Percentiles rank a stretch among this genome's conserved stretches.
Evolutionary conservation across 1,140 invertebrate species (phyloP).

Genomic region (Platyscapa corneri): DNA sequence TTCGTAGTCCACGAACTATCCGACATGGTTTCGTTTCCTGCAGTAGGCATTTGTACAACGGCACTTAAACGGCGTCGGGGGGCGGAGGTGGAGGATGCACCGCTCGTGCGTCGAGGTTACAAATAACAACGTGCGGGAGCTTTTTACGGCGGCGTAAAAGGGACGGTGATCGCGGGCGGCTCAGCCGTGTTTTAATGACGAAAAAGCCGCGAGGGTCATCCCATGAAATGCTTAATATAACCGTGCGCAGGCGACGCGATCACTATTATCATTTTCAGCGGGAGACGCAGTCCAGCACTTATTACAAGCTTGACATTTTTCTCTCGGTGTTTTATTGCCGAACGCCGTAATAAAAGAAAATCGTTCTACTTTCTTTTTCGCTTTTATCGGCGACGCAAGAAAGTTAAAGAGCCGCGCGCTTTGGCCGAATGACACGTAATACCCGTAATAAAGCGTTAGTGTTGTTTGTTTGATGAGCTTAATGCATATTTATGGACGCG

Average conservation of each 20-base stretch:
- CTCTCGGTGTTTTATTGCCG: not conserved
- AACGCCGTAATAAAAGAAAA: not conserved
- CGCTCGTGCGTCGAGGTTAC: not conserved
- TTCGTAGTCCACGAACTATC: not conserved
- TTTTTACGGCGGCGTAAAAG: conserved; percentile 15
- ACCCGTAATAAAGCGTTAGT: not conserved
- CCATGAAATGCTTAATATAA: not conserved
- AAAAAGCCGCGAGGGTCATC: conserved; percentile 15
- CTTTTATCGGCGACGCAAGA: not conserved
- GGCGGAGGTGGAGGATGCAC: not conserved
- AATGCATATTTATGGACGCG: not conserved
- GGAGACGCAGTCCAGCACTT: not conserved
- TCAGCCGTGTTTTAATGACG: not conserved
- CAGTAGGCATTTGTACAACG: not conserved
- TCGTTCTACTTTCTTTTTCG: not conserved
- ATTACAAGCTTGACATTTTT: conserved; percentile 10
- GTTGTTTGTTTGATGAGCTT: not conserved
- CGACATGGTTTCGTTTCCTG: conserved; percentile 3
- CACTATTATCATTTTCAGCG: conserved; percentile 1
- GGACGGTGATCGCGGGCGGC: too few species aligned
- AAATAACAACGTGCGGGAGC: conserved; percentile 5
- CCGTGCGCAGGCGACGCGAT: not conserved
- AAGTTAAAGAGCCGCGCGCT: not conserved
- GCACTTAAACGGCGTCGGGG: not conserved
- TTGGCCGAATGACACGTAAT: not conserved